Evolutionary conservation across 2,113 vertebrate genomes (phyloP).

Genomic region (Numida meleagris): DNA sequence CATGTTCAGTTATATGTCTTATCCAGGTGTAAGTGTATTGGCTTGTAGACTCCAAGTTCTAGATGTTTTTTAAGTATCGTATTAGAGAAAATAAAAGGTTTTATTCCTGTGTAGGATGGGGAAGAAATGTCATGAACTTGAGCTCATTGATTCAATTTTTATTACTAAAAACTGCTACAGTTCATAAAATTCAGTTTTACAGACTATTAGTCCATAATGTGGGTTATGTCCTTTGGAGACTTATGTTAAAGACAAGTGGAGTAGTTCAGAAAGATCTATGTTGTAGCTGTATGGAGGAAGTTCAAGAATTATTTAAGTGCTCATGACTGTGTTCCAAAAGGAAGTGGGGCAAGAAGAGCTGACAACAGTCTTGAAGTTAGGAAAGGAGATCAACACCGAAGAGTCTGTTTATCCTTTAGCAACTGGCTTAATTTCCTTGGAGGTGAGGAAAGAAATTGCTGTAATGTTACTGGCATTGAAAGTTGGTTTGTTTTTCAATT

Average conservation of each 20-base stretch:
- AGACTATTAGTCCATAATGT: conserved; percentile 55
- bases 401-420: neutral
- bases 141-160: conserved; percentile 38
- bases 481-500: neutral
- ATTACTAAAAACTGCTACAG: conserved; percentile 40
- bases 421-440: neutral
- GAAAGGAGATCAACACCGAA: neutral
- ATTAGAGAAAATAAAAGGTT: neutral
- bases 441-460: neutral
- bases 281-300: neutral
- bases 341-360: neutral
- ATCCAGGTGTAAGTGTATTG: neutral
- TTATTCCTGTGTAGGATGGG: neutral
- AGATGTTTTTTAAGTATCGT: neutral
- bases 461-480: neutral
- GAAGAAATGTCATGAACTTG: neutral
- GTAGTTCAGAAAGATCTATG: conserved; percentile 17
- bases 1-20: neutral
- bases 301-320: neutral
- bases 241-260: conserved; percentile 18
- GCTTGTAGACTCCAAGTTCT: neutral
- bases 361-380: neutral
- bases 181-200: conserved; percentile 65
- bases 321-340: neutral
- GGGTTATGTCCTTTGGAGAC: conserved; percentile 57